Base-by-base conservation (phyloP, 2,888 invertebrate genomes). In the Pachycephus smyrnensis region DNA sequence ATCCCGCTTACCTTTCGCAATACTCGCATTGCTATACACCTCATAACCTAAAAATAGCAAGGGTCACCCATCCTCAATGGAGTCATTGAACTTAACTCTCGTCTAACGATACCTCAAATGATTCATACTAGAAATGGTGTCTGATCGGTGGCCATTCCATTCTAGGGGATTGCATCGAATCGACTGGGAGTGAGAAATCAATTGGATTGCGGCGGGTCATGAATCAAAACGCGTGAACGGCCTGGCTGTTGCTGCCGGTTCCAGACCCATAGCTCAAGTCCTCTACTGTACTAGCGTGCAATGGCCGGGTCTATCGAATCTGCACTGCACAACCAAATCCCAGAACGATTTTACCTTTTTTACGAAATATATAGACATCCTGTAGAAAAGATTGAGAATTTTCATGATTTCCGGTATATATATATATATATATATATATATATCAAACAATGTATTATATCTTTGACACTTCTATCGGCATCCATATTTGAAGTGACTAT, bases 191-290 rank as follows among this genome's bases (percentile, higher is more conserved):
- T 55, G 55, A 78, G 84, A 80, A 83, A 84, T 85, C 88, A 83
- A 86, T 87, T 80, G 83, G 82, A 81, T 80, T 79, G 83, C 79
- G 83, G 80, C 55, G 36, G 82, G 83, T 75, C 85, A 81, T 86
- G 86, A 84, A 85, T 88, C 85, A 84, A 86, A 87, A 85, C 84
- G 80, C 79, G 83, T 82, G 82, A 84, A 80, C 82, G 73, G 77
- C 76, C 84, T 74, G 80, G 80, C 76, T 75, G 79, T n/a, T 77
- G 71, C 37, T 79, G 80, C 77, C 81, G 73, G 32, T 79, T 78
- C 75, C 77, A 73, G 78, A 79, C 81, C 83, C 85, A 84, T 85
- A 79, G 81, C 82, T 86, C 87, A 9, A 55, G 23, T 55, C 9
- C 55, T 55, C 23, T 23, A 23, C 23, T 9, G 23, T 23, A 23